Evolutionary conservation across 2,797 vertebrate species (phyloP).

Genomic region (Myioborus miniatus): DNA sequence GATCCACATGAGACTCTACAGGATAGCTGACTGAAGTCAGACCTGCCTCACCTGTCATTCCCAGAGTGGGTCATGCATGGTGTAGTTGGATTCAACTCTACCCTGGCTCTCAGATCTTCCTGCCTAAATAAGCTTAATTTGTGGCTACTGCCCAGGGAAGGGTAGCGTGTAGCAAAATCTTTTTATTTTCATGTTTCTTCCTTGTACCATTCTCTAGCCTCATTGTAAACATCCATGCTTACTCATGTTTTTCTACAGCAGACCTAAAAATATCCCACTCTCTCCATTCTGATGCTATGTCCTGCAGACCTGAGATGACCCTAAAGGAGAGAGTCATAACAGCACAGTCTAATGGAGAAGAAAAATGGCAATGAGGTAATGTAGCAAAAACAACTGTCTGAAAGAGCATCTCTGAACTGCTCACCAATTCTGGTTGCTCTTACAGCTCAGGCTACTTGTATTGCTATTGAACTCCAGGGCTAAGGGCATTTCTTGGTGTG

Average conservation of each 20-base stretch:
- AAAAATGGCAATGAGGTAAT: slow-evolving; percentile 26
- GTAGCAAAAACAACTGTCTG: not conserved
- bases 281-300: not conserved
- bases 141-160: not conserved
- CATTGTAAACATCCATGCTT: not conserved
- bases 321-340: not conserved
- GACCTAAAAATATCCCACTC: not conserved
- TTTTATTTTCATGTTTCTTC: not conserved
- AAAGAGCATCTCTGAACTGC: not conserved
- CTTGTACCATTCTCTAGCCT: not conserved
- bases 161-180: not conserved
- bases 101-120: not conserved
- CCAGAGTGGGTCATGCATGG: fast-evolving
- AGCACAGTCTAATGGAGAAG: not conserved
- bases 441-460: not conserved
- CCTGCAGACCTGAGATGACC: slow-evolving; percentile 1
- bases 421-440: not conserved
- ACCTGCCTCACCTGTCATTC: not conserved
- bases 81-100: not conserved
- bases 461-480: not conserved
- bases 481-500: not conserved
- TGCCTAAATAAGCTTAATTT: not conserved
- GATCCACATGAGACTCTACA: not conserved
- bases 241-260: not conserved
- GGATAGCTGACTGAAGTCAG: not conserved